Evolutionary conservation across 2,888 invertebrate genomes (phyloP), one percentile per base, ranked within the genome.

Genomic region (Opisthograptis luteolata): DNA sequence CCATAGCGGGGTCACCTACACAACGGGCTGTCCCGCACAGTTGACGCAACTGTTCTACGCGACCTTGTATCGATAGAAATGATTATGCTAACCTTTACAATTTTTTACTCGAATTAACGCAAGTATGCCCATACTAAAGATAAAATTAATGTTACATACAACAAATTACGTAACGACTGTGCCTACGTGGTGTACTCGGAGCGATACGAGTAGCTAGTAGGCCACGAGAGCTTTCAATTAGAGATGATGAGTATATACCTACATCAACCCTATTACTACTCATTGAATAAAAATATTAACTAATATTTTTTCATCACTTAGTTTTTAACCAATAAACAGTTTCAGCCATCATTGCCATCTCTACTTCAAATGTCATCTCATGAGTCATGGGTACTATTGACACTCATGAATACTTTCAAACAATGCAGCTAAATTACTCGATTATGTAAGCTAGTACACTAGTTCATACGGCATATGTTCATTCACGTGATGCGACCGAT

Each of bases 1-100:
- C 78, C 77, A 76, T 79, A 66, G 75, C 73, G 76, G 81, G 82
- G 83, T 86, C 86, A 84, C 83, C 84, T 82, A 81, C 68, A 66
- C 58, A 57, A 62, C 68, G 73, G 73, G 71, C 60, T 74, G 73
- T 62, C 73, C 75, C 66, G 69, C 61, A 57, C 37, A 13, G 46
- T 57, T 64, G 62, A 66, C 66, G 64, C 52, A 61, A 64, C 51
- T 52, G 51, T 53, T 51, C 44, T 52, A 50, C 47, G 47, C 64
- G 70, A 62, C 60, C 67, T 64, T 60, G 56, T 46, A 47, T 13
- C 42, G 36, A 40, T 46, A 61, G 57, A 60, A 68, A 73, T 66
- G 67, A 59, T 62, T 61, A 40, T 44, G 48, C 36, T 52, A 48
- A 58, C 30, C 40, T 35, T 52, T 49, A 60, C 30, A 36, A 46